These are phyloP conservation scores for Gallinago paraguaiae DNA, from an alignment of 2,113 vertebrate genomes.

Conservation along the genomic window DNA sequence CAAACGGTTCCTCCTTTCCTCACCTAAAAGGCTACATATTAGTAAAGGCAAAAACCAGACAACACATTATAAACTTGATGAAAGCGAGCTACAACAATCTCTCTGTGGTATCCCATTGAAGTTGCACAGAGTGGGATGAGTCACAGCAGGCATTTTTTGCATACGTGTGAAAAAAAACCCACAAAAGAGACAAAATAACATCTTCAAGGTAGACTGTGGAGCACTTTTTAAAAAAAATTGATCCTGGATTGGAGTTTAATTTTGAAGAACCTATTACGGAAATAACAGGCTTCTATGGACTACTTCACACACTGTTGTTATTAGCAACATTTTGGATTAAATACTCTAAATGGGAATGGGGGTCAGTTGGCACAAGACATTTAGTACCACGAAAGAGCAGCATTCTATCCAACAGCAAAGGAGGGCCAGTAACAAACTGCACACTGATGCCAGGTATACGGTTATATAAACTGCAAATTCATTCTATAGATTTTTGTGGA, in stretches of 20 bases:
- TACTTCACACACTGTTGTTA: neutral
- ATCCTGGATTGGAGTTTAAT: neutral
- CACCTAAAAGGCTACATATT: neutral
- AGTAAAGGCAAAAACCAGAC: neutral
- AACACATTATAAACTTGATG: neutral
- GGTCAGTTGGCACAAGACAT: neutral
- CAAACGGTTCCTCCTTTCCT: neutral
- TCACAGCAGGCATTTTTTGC: neutral
- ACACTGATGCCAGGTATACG: neutral
- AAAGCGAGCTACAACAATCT: neutral
- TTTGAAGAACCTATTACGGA: neutral
- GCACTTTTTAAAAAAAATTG: neutral
- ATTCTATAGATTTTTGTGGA: constrained; percentile 2
- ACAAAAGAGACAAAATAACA: neutral
- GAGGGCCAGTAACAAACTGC: neutral
- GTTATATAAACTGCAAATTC: neutral
- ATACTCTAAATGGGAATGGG: neutral
- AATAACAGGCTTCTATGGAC: neutral
- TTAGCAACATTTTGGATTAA: neutral
- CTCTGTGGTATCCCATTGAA: neutral
- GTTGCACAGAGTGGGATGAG: neutral
- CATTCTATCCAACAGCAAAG: neutral
- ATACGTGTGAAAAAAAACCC: accelerated
- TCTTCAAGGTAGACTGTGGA: neutral
- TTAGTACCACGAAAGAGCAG: neutral